Evolutionary conservation across 2,888 invertebrate genomes (phyloP), one percentile per base, ranked within the genome.

Genomic region (Masnerella sp.): DNA sequence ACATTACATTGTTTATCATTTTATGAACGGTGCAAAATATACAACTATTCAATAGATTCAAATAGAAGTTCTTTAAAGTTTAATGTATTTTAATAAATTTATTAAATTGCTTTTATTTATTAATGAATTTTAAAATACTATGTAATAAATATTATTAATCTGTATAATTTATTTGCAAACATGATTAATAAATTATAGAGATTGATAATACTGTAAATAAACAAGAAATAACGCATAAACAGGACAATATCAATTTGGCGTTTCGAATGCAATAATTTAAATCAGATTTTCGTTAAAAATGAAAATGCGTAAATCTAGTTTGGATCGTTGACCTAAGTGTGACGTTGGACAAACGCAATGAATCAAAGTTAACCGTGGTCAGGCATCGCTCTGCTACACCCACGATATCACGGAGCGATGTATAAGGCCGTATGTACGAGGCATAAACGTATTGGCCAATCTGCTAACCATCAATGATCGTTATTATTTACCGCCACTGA

Each of bases 361-460:
- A 85, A 84, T 85, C 84, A 83, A 85, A 82, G 84, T 85, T 85
- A 83, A 84, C 85, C 80, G 80, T 85, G 84, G 85, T 85, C 85
- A 85, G 84, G 84, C 81, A 84, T 82, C 78, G 79, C 80, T 78
- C 78, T 74, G 77, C 78, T 79, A 80, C 81, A 85, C 84, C 85
- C 84, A 84, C 84, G 83, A 82, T 69, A 73, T 61, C 74, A 42
- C 56, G 76, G 59, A 47, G 54, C 62, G 62, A 49, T 52, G 54
- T 56, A 68, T 68, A 61, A 62, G 67, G 47, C 67, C 30, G 54
- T 56, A 61, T 42, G 40, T 36, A 42, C 54, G 38, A 42, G 38
- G 40, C 51, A 52, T 54, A 42, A 68, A 59, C 54, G 62, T 49
- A 70, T 76, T 52, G 68, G 47, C 70, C 76, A 62, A 68, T 69